Conservation (phyloP, 2,888 invertebrate genomes). For the Heliconius cydno region DNA sequence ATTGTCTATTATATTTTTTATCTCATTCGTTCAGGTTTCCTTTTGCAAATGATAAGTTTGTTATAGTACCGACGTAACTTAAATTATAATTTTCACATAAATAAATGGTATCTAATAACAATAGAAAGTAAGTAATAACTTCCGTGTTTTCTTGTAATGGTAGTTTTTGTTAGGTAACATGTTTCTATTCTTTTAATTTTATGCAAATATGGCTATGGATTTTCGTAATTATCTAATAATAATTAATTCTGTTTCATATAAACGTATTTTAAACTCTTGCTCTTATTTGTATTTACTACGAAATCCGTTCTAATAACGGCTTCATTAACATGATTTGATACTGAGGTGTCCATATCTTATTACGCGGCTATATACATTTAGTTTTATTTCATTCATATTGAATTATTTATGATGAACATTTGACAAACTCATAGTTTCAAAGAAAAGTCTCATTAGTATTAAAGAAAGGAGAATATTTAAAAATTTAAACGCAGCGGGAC, state of each 20-base stretch:
- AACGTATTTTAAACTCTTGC: no score
- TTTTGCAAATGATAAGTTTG: neutral
- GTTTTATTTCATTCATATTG: neutral
- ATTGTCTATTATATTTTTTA: neutral
- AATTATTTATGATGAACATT: neutral
- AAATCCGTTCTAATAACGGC: no score
- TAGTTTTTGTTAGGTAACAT: neutral
- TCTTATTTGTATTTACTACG: no score
- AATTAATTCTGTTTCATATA: neutral
- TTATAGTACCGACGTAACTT: conserved; percentile 1
- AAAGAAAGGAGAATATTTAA: neutral
- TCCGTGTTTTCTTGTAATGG: conserved; percentile 6
- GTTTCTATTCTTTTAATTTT: neutral
- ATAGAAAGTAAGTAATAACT: conserved; percentile 8
- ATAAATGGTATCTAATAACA: conserved; percentile 1
- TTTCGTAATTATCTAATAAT: neutral
- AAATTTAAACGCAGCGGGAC: neutral
- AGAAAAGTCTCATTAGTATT: neutral
- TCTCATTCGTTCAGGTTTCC: neutral
- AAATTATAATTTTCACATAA: neutral
- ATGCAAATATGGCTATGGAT: neutral
- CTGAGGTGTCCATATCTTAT: no score
- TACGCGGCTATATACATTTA: neutral
- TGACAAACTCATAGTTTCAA: neutral
- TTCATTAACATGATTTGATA: no score